Evolutionary conservation across 2,888 invertebrate genomes (phyloP).

Genomic region (Tortrix viridana): DNA sequence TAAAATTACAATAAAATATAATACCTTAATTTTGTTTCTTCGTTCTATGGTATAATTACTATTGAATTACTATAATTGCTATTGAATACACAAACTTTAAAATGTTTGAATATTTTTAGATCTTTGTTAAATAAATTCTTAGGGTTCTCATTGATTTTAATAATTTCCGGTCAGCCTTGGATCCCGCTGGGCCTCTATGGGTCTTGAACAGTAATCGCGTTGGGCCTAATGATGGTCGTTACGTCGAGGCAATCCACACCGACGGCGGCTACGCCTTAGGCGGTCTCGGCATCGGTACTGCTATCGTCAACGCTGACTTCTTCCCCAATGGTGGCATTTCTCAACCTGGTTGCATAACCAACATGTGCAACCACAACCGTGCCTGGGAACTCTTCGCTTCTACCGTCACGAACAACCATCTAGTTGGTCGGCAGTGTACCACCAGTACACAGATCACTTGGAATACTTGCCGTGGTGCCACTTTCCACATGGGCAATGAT

Average conservation of each 20-base stretch:
- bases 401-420: constrained; percentile 59
- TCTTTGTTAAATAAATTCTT: no score
- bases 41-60: no score
- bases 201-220: constrained; percentile 35
- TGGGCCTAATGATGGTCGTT: constrained; percentile 38
- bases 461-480: constrained; percentile 57
- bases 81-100: no score
- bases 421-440: constrained; percentile 56
- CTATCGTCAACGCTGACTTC: constrained; percentile 79
- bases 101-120: no score
- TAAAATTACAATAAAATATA: no score
- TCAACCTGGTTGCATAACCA: constrained; percentile 63
- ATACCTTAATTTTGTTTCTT: no score
- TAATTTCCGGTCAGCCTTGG: constrained; percentile 40
- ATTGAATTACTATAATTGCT: no score
- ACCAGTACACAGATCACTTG: constrained; percentile 52
- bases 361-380: constrained; percentile 62
- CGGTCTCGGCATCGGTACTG: constrained; percentile 40
- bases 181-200: constrained; percentile 72
- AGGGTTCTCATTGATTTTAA: background rate
- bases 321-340: constrained; percentile 83
- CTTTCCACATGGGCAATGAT: constrained; percentile 60
- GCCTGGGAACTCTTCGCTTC: constrained; percentile 67
- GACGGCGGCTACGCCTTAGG: constrained; percentile 42
- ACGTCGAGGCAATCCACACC: constrained; percentile 55